phyloP scores from a whole-genome alignment of 2,797 vertebrate species.

The Loris lydekkerianus region DNA sequence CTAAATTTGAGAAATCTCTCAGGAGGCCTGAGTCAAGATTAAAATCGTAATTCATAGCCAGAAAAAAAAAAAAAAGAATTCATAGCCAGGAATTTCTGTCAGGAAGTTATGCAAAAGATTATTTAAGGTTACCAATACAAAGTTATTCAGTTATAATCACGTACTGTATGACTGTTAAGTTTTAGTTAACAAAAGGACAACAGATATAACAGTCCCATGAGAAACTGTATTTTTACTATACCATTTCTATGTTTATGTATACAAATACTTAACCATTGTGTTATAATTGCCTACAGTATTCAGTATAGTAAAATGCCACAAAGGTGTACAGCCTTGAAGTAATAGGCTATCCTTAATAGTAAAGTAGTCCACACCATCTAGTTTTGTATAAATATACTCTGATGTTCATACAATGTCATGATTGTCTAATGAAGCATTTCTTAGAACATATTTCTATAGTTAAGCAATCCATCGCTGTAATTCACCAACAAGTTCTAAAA shows the following conservation, averaged over 20 bases:
- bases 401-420: not conserved
- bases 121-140: constrained; percentile 42
- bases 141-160: not conserved
- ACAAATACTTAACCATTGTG: not conserved
- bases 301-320: not conserved
- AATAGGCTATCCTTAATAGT: not conserved
- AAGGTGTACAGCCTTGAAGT: not conserved
- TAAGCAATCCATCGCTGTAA: not conserved
- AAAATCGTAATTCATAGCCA: constrained; percentile 41
- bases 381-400: not conserved
- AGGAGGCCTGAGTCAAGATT: not conserved
- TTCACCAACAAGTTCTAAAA: constrained; percentile 42
- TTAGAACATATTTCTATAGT: not conserved
- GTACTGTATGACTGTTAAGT: not conserved
- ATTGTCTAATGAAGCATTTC: not conserved
- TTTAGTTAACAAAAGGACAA: not conserved
- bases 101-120: constrained; percentile 57
- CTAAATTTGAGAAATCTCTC: constrained; percentile 4
- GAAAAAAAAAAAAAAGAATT: not conserved
- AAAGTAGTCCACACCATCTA: not conserved
- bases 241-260: not conserved
- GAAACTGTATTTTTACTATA: not conserved
- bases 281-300: not conserved
- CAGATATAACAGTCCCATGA: not conserved
- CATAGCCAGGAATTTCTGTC: constrained; percentile 10